Conservation (phyloP, 1,140 invertebrate genomes). For the Cephus cinctus region DNA sequence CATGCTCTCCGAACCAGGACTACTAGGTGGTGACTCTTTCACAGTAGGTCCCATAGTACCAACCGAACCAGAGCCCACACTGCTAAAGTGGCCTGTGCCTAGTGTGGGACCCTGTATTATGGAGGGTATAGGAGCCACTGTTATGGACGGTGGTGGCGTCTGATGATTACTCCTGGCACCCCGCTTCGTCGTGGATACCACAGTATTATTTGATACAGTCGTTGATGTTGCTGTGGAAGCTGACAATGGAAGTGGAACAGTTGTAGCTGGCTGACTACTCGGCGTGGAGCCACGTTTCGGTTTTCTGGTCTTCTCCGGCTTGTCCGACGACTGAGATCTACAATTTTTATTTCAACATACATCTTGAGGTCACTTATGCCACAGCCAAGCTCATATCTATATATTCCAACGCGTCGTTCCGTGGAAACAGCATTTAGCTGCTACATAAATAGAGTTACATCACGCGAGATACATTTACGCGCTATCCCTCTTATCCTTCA, state of each 20-base stretch:
- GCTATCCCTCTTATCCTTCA: slow-evolving; percentile 24
- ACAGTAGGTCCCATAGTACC: slow-evolving; percentile 49
- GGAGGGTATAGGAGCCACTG: slow-evolving; percentile 37
- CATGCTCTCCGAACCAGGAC: slow-evolving; percentile 63
- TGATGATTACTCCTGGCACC: slow-evolving; percentile 38
- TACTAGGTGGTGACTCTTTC: slow-evolving; percentile 67
- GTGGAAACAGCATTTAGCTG: slow-evolving; percentile 13
- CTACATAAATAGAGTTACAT: slow-evolving; percentile 14
- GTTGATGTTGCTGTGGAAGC: slow-evolving; percentile 24
- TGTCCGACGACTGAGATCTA: slow-evolving; percentile 53
- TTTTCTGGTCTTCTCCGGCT: slow-evolving; percentile 47
- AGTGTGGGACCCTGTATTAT: slow-evolving; percentile 45
- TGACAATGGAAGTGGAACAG: slow-evolving; percentile 20
- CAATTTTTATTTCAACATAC: not conserved
- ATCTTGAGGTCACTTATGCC: not conserved
- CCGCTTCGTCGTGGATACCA: slow-evolving; percentile 42
- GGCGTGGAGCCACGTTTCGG: slow-evolving; percentile 43
- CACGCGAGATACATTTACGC: slow-evolving; percentile 27
- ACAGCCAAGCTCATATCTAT: not conserved
- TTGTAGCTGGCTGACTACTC: slow-evolving; percentile 31
- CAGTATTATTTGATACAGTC: slow-evolving; percentile 27
- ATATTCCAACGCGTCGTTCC: not conserved
- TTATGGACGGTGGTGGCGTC: slow-evolving; percentile 37
- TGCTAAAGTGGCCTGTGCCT: slow-evolving; percentile 43
- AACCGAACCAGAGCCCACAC: slow-evolving; percentile 33